Evolutionary conservation across 1,140 invertebrate genomes (phyloP), one percentile per base, ranked within the genome.

Genomic region (Drosophila pseudoobscura): DNA sequence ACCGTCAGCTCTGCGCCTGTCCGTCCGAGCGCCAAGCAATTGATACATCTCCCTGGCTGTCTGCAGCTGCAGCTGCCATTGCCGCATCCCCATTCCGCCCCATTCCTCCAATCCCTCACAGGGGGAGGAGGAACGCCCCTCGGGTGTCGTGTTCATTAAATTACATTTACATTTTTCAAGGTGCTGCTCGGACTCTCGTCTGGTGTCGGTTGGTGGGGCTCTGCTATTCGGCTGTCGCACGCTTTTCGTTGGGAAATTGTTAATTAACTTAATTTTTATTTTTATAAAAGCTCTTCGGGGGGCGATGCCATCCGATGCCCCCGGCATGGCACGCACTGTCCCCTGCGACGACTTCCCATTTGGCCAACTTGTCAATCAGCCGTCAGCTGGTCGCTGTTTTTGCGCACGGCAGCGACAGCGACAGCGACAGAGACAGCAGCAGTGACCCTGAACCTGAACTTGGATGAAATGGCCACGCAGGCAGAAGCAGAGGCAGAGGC

Each of bases 281-380:
- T 87, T 71, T 78, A 75, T 50, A 62, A 60, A 69, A 69, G 51
- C 72, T 62, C 53, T 69, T 68, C 39, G 56, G 70, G 62, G 9
- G 35, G 11, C 31, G 3, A 31, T 9, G 59, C 20, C 20, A 20
- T 20, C 1, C 20, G 20, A 20, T 35, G 9, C 39, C 11, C 46
- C 55, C 45, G 11, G 35, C 35, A 39, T 49, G 17, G 26, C 54
- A 43, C 53, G 56, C 55, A 52, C 35, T 43, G 15, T 7, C 22
- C 11, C 24, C 26, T 13, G 9, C 24, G 15, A 11, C 41, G 53
- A 20, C 45, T 39, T 39, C 35, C 35, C 39, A 69, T 61, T 78
- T 22, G 75, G 82, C 83, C 82, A 88, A 83, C 57, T 87, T 88
- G 78, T 82, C 82, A 82, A 82, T 87, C 82, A 87, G 76, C 70